Evolutionary conservation across 1,140 invertebrate species (phyloP).

Genomic region (Diabrotica virgifera): DNA sequence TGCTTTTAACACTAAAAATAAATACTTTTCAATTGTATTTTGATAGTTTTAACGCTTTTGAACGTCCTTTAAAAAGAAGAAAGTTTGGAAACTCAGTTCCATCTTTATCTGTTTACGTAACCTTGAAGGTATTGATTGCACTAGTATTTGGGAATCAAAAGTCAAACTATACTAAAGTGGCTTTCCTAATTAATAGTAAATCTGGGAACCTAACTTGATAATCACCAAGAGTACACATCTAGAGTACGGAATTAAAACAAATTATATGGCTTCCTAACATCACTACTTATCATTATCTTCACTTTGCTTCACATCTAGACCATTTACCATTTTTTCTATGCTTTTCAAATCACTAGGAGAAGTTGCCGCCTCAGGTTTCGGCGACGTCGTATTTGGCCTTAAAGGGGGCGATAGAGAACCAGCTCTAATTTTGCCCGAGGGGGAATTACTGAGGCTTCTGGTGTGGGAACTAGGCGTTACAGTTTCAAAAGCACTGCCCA

Average conservation of each 20-base stretch:
- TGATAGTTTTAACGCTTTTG: too few relatives aligned
- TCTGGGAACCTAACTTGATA: background rate
- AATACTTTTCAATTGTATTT: too few relatives aligned
- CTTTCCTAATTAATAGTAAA: background rate
- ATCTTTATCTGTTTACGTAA: background rate
- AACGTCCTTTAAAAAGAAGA: too few relatives aligned
- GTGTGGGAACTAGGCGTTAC: slow-evolving; percentile 69
- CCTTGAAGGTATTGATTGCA: background rate
- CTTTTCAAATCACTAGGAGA: slow-evolving; percentile 80
- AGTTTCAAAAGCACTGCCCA: slow-evolving; percentile 79
- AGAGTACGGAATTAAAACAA: slow-evolving; percentile 15
- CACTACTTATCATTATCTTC: slow-evolving; percentile 41
- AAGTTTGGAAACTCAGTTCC: background rate
- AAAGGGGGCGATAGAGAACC: slow-evolving; percentile 54
- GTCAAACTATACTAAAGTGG: background rate
- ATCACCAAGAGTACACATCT: background rate
- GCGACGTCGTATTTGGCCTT: slow-evolving; percentile 49
- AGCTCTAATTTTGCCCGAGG: slow-evolving; percentile 47
- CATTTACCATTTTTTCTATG: slow-evolving; percentile 96
- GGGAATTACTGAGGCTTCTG: slow-evolving; percentile 67
- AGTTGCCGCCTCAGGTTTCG: slow-evolving; percentile 44
- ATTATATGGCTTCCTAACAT: slow-evolving; percentile 27
- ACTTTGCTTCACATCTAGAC: slow-evolving; percentile 71
- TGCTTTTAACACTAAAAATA: too few relatives aligned
- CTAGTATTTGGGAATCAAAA: background rate